Percentiles rank a stretch among this genome's conserved stretches.
Evolutionary conservation across 2,113 vertebrate species (phyloP).

Genomic region (Eretmodus cyanostictus): DNA sequence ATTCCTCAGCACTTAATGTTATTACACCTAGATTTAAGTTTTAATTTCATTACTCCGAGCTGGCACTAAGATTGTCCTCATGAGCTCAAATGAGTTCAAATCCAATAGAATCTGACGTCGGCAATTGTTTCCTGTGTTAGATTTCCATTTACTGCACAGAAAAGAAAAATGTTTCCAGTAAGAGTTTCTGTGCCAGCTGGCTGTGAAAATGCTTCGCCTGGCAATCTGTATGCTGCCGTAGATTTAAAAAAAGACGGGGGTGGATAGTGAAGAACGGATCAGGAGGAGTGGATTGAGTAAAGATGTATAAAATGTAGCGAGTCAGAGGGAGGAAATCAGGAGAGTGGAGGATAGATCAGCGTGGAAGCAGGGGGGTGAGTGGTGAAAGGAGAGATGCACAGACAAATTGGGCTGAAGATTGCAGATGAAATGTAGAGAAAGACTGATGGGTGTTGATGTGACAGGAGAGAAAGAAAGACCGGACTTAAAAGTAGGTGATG

Average conservation of each 20-base stretch:
- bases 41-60: conserved; percentile 15
- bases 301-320: conserved; percentile 33
- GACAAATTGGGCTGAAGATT: conserved; percentile 6
- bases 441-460: conserved; percentile 7
- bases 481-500: background rate
- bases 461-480: background rate
- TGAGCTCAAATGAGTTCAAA: background rate
- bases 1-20: conserved; percentile 25
- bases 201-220: conserved; percentile 27
- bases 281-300: conserved; percentile 30
- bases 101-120: background rate
- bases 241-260: background rate
- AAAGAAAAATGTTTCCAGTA: conserved; percentile 14
- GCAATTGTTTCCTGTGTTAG: conserved; percentile 10
- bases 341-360: conserved; percentile 23
- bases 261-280: background rate
- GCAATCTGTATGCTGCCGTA: background rate
- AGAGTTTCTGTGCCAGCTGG: conserved; percentile 43
- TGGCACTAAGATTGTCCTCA: background rate
- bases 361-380: background rate
- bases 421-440: background rate
- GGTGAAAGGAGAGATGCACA: background rate
- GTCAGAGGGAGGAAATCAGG: conserved; percentile 19
- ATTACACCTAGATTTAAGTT: conserved; percentile 27
- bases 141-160: conserved; percentile 36